These are phyloP conservation scores for Cercopithecus mitis DNA, from an alignment of 2,797 vertebrate species.

Conservation along the genomic window DNA sequence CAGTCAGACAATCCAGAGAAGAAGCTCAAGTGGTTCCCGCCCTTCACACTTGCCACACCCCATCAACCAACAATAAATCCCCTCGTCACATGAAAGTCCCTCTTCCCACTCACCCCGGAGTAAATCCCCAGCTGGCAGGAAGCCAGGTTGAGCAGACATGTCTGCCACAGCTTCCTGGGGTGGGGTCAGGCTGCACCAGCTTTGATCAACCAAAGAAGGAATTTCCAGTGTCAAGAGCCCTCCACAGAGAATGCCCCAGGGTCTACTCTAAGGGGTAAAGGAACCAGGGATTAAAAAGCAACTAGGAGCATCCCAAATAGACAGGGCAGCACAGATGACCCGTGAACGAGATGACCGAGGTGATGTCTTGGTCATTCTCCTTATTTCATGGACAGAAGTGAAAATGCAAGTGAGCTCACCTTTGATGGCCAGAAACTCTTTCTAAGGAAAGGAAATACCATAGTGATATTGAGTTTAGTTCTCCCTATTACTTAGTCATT, in stretches of 20 bases:
- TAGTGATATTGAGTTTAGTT: not conserved
- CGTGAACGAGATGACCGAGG: not conserved
- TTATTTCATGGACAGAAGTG: not conserved
- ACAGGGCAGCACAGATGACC: conserved; percentile 43
- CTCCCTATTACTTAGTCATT: not conserved
- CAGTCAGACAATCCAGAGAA: conserved; percentile 68
- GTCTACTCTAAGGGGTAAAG: conserved; percentile 55
- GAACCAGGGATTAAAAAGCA: conserved; percentile 58
- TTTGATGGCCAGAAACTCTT: not conserved
- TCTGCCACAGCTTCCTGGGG: conserved; percentile 77
- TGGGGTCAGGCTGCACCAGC: conserved; percentile 70
- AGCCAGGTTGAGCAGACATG: conserved; percentile 79
- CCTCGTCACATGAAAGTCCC: conserved; percentile 75
- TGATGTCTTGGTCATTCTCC: not conserved
- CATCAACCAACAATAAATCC: conserved; percentile 78
- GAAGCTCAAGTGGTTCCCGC: conserved; percentile 71
- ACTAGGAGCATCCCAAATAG: not conserved
- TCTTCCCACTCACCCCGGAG: conserved; percentile 63
- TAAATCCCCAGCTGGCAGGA: conserved; percentile 78
- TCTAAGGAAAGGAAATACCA: not conserved
- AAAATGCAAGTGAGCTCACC: not conserved
- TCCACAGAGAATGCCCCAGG: conserved; percentile 53
- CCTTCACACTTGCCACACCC: conserved; percentile 77
- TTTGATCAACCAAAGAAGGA: conserved; percentile 80
- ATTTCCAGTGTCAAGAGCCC: conserved; percentile 71